These are phyloP conservation scores for Eilema depressum DNA, from an alignment of 2,888 invertebrate genomes.

Conservation along the genomic window DNA sequence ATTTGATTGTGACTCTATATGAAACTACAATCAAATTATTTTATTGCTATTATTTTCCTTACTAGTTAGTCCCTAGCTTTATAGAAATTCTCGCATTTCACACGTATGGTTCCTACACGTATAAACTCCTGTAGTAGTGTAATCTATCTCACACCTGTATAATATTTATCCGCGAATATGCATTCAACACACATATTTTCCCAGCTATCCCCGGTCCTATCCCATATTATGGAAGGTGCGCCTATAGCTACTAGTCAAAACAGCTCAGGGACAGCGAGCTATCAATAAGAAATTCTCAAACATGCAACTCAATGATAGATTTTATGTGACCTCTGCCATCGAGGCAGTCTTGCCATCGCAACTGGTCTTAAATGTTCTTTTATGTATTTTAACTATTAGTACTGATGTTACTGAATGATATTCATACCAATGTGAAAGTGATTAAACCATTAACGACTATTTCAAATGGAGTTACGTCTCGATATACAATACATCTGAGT, in stretches of 20 bases:
- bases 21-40: too few relatives aligned
- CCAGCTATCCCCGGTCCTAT: not conserved
- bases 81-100: too few relatives aligned
- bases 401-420: not conserved
- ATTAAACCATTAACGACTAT: conserved; percentile 7
- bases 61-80: too few relatives aligned
- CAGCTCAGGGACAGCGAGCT: not conserved
- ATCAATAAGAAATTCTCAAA: not conserved
- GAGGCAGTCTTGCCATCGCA: not conserved
- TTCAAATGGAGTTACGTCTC: not conserved
- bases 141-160: not conserved
- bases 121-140: too few relatives aligned
- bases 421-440: not conserved
- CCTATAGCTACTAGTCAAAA: not conserved
- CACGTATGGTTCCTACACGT: too few relatives aligned
- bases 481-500: conserved; percentile 22
- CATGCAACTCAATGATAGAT: not conserved
- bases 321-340: not conserved
- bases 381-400: not conserved
- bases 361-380: not conserved
- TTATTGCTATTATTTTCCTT: too few relatives aligned
- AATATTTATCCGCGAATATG: not conserved
- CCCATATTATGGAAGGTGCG: not conserved
- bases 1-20: too few relatives aligned
- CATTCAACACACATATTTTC: not conserved